Evolutionary conservation across 1,140 invertebrate species (phyloP), one percentile per base, ranked within the genome.

Genomic region (Drosophila paulistorum): DNA sequence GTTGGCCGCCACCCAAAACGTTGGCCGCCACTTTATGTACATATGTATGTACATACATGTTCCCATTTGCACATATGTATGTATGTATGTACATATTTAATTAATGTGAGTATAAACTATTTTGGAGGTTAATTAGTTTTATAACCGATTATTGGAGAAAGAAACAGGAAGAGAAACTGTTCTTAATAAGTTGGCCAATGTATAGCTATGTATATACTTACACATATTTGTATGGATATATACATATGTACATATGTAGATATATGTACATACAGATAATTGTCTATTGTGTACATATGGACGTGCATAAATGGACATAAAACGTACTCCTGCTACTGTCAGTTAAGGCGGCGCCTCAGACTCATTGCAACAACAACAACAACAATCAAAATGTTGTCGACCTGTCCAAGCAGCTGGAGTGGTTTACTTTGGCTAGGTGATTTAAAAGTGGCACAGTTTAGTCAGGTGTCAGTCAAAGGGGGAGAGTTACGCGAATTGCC

Each of bases 401-500:
- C 74, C 74, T 76, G 74, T 71, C 68, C 75, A 67, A 68, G n/a
- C 37, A 48, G 45, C 69, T 72, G 71, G 64, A 67, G 57, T 77
- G 65, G n/a, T 41, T 33, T 30, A 45, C 48, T 41, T 64, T 20
- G 23, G 58, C 20, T 60, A 62, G 45, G 45, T 51, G 45, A 9
- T 1, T 51, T 51, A 9, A 51, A 51, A 51, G 17, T 75, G 74
- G 58, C 70, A 78, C 59, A 79, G 68, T 82, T 86, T 76, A 77
- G 76, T 82, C 83, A 87, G 77, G 71, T 82, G 64, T 35, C 60
- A 65, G 72, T 58, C 73, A 68, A 65, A 33, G 41, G 45, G 65
- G 9, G 41, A 76, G 73, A 74, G 76, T 76, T 76, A 76, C 73
- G 74, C 74, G 76, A 76, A 76, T 75, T 64, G 71, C 65, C 42